These are phyloP conservation scores for Lepidotrigona ventralis DNA, from an alignment of 1,140 invertebrate species.

Conservation along the genomic window DNA sequence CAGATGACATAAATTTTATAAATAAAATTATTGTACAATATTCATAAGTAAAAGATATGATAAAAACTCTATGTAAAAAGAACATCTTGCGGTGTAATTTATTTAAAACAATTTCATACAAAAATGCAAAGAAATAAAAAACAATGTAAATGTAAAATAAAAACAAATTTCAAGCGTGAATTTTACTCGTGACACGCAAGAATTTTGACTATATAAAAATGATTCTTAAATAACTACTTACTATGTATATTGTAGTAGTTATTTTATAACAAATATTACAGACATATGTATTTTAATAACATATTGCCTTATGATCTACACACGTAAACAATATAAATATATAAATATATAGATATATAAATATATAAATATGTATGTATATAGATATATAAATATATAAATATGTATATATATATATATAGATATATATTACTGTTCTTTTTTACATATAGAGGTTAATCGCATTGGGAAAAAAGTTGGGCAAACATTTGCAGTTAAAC, in stretches of 20 bases:
- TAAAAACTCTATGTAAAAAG: neutral
- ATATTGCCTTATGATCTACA: neutral
- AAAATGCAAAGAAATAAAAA: neutral
- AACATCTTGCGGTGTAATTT: neutral
- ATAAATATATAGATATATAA: no score
- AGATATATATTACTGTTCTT: neutral
- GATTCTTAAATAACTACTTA: neutral
- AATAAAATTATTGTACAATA: neutral
- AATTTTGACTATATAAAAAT: neutral
- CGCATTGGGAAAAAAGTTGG: neutral
- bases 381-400: no score
- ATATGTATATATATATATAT: no score
- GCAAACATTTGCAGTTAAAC: neutral
- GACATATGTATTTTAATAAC: neutral
- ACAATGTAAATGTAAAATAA: neutral
- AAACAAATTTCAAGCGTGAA: neutral
- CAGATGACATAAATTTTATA: neutral
- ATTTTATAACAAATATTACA: neutral
- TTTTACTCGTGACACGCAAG: neutral
- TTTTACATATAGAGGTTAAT: slow-evolving; percentile 33
- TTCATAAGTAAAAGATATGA: neutral
- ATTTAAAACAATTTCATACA: neutral
- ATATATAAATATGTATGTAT: no score
- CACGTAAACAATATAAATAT: neutral
- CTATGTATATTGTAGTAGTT: neutral